Conservation (phyloP, 2,113 vertebrate species). For the Petromus typicus region DNA sequence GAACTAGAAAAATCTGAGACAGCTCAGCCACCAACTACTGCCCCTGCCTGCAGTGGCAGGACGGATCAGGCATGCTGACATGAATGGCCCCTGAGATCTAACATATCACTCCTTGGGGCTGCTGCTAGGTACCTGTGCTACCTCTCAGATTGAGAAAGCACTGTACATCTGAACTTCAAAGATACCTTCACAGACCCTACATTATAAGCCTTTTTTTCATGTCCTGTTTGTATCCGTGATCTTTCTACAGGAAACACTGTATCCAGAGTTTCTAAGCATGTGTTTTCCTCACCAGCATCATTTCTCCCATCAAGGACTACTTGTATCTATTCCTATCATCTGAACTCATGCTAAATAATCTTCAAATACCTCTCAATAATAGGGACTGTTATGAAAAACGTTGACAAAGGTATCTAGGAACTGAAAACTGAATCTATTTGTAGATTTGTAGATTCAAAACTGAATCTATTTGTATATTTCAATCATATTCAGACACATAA, state of each 20-base stretch:
- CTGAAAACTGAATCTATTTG: slow-evolving; percentile 62
- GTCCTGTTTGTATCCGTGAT: neutral
- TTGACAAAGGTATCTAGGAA: slow-evolving; percentile 74
- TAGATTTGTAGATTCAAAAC: slow-evolving; percentile 49
- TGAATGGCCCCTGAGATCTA: too few species aligned
- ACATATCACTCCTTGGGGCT: neutral
- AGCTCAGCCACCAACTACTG: neutral
- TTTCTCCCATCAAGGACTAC: neutral
- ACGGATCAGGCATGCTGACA: neutral
- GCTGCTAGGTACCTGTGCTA: neutral
- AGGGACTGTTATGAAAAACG: slow-evolving; percentile 74
- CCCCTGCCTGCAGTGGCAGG: neutral
- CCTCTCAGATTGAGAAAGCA: neutral
- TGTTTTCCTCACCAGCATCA: slow-evolving; percentile 22
- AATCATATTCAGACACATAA: slow-evolving; percentile 67
- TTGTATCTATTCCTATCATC: neutral
- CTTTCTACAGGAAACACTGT: neutral
- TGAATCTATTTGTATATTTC: slow-evolving; percentile 46
- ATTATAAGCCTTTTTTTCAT: neutral
- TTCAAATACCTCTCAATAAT: slow-evolving; percentile 9
- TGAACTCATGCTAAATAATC: neutral
- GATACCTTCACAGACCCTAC: neutral
- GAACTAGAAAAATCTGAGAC: neutral
- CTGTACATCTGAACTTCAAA: slow-evolving; percentile 31
- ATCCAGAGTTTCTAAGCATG: neutral